Conservation (phyloP, 2,888 invertebrate genomes). For the Urechis unicinctus region DNA sequence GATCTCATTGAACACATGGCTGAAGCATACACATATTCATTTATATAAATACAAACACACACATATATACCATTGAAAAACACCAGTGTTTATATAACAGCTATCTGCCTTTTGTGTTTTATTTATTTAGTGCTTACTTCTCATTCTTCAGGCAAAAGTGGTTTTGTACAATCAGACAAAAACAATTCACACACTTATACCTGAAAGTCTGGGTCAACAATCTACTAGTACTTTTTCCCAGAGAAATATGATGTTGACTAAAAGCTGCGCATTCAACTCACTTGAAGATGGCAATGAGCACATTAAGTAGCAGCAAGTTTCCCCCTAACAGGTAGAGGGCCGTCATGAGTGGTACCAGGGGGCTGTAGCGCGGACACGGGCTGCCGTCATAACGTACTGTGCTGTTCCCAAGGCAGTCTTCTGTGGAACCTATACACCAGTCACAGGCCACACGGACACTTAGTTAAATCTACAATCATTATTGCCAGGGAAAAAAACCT, state of each 20-base stretch:
- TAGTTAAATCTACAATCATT: background rate
- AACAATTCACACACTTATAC: too few relatives aligned
- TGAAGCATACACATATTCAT: conserved; percentile 21
- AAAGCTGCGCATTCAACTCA: conserved; percentile 13
- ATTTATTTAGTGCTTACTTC: too few relatives aligned
- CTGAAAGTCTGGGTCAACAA: too few relatives aligned
- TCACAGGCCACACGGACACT: background rate
- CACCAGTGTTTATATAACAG: too few relatives aligned
- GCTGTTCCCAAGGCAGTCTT: conserved; percentile 10
- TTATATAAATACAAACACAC: too few relatives aligned
- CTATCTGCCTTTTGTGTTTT: too few relatives aligned
- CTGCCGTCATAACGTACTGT: conserved; percentile 10
- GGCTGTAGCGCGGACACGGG: conserved; percentile 33
- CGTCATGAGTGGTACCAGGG: conserved; percentile 46
- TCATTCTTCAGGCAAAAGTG: too few relatives aligned
- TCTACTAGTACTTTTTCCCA: too few relatives aligned
- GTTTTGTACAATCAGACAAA: too few relatives aligned
- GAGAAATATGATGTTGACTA: background rate
- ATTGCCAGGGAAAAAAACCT: too few relatives aligned
- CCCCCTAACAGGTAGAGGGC: conserved; percentile 49
- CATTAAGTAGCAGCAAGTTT: conserved; percentile 50
- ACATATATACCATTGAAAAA: too few relatives aligned
- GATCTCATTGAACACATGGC: conserved; percentile 50
- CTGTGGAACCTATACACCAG: conserved; percentile 9
- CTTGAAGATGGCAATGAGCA: conserved; percentile 48